Evolutionary conservation across 1,140 invertebrate genomes (phyloP), one percentile per base, ranked within the genome.

Genomic region (Harpegnathos saltator): DNA sequence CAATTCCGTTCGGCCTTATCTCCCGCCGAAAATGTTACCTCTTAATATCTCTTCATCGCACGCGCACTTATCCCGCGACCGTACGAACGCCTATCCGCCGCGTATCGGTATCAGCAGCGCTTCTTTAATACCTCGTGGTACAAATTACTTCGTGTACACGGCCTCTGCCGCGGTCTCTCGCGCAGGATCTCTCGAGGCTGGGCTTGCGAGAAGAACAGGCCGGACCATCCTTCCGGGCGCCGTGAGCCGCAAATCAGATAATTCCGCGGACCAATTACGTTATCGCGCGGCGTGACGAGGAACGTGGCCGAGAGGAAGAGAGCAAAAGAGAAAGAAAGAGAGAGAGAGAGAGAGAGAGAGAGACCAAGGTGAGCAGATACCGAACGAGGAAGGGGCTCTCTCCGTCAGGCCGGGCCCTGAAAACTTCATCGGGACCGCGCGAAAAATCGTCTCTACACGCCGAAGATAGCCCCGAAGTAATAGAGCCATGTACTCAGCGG

Each of bases 211-310:
- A n/a, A n/a, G n/a, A n/a, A n/a, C n/a, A n/a, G n/a, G n/a, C n/a
- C n/a, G n/a, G n/a, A n/a, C n/a, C n/a, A n/a, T n/a, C n/a, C 69
- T 83, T 87, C 74, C 75, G 80, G 54, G 52, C 84, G 65, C 63
- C 82, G 85, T 84, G 82, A 84, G 85, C 73, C 66, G 77, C 84
- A 61, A 89, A 91, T 91, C 87, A 90, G 89, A 90, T 91, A 90
- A 91, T 90, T 90, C 87, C 82, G 71, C 63, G 87, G 54, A 72
- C 81, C 88, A 91, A 91, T 91, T 91, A 91, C 72, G 72, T 84
- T 89, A 90, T 90, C 87, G 82, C 19, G 63, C 78, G 7, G 11
- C 15, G 54, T 68, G 7, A 12, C 15, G n/a, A 56, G 19, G 12
- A 56, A 44, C 38, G 38, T 66, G 5, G 9, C 14, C n/a, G n/a